phyloP scores from a whole-genome alignment of 2,113 vertebrate species.

The Struthidea cinerea region DNA sequence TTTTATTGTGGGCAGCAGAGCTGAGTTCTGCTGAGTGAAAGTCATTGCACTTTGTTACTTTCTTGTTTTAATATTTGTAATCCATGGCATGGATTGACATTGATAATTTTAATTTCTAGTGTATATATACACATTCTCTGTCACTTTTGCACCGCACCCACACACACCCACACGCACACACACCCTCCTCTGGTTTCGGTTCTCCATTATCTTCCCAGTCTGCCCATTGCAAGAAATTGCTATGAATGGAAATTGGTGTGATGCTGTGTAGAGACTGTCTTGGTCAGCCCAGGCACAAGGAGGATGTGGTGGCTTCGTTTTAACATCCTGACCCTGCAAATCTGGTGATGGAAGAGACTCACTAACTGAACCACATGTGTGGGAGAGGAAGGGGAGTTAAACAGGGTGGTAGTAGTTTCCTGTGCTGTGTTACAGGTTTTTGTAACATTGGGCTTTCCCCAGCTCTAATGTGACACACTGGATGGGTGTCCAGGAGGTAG shows the following conservation, averaged over 20 bases:
- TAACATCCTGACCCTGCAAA: background rate
- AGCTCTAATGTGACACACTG: background rate
- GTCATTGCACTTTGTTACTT: background rate
- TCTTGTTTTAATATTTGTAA: background rate
- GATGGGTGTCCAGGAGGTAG: background rate
- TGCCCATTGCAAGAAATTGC: background rate
- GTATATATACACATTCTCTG: background rate
- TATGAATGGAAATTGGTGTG: background rate
- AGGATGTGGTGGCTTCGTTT: background rate
- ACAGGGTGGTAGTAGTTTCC: background rate
- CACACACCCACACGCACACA: accelerated
- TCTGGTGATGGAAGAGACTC: background rate
- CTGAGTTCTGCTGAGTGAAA: background rate
- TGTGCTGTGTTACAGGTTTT: background rate
- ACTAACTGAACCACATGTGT: background rate
- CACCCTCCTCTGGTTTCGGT: background rate
- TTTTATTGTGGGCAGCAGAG: background rate
- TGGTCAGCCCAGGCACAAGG: background rate
- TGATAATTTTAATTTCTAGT: background rate
- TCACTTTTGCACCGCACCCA: background rate
- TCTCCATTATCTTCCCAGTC: background rate
- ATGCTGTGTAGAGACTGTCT: background rate
- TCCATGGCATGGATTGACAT: background rate
- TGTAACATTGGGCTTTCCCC: background rate
- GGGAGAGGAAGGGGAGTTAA: background rate